These are phyloP conservation scores for Oxystoma pomonae DNA, from an alignment of 2,888 invertebrate species.

Conservation along the genomic window DNA sequence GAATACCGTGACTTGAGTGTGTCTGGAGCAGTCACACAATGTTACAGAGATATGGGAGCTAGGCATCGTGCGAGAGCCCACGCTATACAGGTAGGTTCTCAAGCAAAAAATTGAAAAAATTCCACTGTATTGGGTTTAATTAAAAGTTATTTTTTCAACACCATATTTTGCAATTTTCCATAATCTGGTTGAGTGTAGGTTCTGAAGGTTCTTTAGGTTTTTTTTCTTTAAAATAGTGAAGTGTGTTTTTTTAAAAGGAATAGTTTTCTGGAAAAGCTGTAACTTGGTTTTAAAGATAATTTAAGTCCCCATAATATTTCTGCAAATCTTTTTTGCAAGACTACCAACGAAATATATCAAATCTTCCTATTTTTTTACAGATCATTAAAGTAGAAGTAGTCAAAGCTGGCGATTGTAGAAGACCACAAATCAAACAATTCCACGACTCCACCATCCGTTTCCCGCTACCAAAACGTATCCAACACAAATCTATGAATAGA, in stretches of 20 bases:
- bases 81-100: constrained; percentile 82
- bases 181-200: too few relatives aligned
- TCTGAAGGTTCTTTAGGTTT: too few relatives aligned
- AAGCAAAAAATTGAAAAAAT: too few relatives aligned
- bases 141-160: too few relatives aligned
- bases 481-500: constrained; percentile 76
- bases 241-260: not conserved
- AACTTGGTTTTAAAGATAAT: too few relatives aligned
- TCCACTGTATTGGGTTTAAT: too few relatives aligned
- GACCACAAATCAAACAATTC: constrained; percentile 97
- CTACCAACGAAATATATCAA: constrained; percentile 4
- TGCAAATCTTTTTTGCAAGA: not conserved
- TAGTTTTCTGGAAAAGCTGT: too few relatives aligned
- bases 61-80: constrained; percentile 97
- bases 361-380: constrained; percentile 28
- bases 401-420: constrained; percentile 81
- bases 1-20: constrained; percentile 97
- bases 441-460: constrained; percentile 95
- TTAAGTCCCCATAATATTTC: not conserved
- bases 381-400: constrained; percentile 97
- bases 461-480: constrained; percentile 91
- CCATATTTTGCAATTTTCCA: too few relatives aligned
- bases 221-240: too few relatives aligned
- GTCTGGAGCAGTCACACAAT: constrained; percentile 95
- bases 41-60: constrained; percentile 98